phyloP scores from a whole-genome alignment of 2,113 vertebrate species.

The Peromyscus polionotus region DNA sequence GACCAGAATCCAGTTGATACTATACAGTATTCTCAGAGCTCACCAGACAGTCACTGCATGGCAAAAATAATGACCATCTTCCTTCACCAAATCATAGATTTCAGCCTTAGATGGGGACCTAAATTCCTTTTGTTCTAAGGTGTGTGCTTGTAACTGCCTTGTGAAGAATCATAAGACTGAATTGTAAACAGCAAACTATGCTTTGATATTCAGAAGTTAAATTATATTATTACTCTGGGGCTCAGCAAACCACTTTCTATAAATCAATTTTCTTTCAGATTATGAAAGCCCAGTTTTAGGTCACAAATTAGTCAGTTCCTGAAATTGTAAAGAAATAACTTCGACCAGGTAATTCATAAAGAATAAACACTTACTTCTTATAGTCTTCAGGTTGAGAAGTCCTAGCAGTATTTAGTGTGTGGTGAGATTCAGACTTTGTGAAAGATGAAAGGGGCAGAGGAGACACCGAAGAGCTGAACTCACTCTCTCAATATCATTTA shows the following conservation, averaged over 20 bases:
- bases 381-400: not conserved
- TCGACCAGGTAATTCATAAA: not conserved
- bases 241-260: not conserved
- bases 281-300: not conserved
- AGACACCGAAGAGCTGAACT: not conserved
- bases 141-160: not conserved
- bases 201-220: conserved; percentile 2
- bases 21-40: not conserved
- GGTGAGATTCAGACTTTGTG: not conserved
- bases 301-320: not conserved
- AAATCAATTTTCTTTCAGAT: not conserved
- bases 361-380: not conserved
- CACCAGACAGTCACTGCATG: not conserved
- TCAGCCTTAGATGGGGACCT: not conserved
- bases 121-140: not conserved
- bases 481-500: not conserved
- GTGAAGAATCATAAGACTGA: not conserved
- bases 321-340: not conserved
- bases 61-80: not conserved
- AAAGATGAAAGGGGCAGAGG: not conserved
- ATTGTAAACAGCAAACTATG: not conserved
- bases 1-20: not conserved
- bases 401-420: not conserved
- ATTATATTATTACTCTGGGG: not conserved
- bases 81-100: not conserved